Conservation (phyloP, 2,888 invertebrate genomes). For the Ennomos quercinarius region DNA sequence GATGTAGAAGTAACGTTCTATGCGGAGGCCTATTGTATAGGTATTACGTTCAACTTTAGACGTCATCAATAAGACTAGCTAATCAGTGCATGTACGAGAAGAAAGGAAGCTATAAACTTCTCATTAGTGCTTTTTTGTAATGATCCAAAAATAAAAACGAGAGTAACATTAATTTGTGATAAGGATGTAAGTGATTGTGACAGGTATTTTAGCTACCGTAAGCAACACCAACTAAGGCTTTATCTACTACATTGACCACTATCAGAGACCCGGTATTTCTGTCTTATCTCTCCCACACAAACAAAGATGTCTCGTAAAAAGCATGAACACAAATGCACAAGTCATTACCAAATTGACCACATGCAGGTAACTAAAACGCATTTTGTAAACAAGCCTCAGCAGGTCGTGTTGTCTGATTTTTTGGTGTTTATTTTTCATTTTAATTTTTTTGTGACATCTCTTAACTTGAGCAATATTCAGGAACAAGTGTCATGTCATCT, state of each 20-base stretch:
- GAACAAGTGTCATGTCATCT: constrained; percentile 60
- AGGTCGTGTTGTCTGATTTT: constrained; percentile 68
- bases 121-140: neutral
- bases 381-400: constrained; percentile 79
- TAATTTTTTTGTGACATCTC: constrained; percentile 35
- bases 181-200: constrained; percentile 58
- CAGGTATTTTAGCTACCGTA: constrained; percentile 79
- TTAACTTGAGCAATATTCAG: constrained; percentile 21
- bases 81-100: no score
- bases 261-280: constrained; percentile 78
- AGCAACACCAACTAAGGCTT: constrained; percentile 62
- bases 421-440: constrained; percentile 50
- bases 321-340: constrained; percentile 71
- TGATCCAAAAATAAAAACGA: neutral
- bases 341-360: constrained; percentile 83
- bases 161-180: neutral
- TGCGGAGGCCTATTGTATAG: no score
- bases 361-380: constrained; percentile 81
- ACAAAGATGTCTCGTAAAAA: constrained; percentile 60
- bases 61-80: no score
- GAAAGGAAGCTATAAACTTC: no score
- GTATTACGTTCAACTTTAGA: no score
- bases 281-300: constrained; percentile 77
- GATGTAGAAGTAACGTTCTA: no score
- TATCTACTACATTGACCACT: constrained; percentile 75